Percentiles rank a stretch among this genome's conserved stretches.
Evolutionary conservation across 2,888 invertebrate species (phyloP).

Genomic region (Synergus umbraculus): DNA sequence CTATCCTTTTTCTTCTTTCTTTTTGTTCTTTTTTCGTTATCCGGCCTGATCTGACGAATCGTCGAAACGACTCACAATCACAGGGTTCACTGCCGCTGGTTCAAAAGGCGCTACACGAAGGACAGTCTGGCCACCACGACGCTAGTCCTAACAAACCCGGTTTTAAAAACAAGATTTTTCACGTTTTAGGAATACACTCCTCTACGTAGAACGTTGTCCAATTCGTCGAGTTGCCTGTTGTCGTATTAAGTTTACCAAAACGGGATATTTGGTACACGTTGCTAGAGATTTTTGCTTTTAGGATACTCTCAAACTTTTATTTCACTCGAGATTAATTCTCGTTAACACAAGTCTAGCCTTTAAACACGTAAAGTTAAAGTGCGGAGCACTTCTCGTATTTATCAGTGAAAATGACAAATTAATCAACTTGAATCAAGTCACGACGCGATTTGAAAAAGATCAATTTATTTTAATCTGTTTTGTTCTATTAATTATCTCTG

Average conservation of each 20-base stretch:
- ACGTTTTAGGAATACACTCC: constrained; percentile 89
- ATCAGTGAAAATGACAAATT: constrained; percentile 24
- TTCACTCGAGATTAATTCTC: not conserved
- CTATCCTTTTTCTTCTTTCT: constrained; percentile 74
- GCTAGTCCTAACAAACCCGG: constrained; percentile 84
- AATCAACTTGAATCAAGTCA: not conserved
- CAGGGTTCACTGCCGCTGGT: constrained; percentile 79
- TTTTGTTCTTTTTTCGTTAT: constrained; percentile 77
- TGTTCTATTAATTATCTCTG: not conserved
- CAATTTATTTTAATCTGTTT: not conserved
- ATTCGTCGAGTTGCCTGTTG: constrained; percentile 39
- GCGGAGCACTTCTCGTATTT: constrained; percentile 28
- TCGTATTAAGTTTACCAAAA: constrained; percentile 38
- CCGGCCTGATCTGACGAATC: constrained; percentile 72
- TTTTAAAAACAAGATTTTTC: constrained; percentile 91
- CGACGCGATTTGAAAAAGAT: not conserved
- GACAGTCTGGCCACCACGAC: constrained; percentile 77
- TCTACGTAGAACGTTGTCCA: constrained; percentile 69
- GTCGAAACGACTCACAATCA: constrained; percentile 77
- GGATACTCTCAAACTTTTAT: constrained; percentile 30
- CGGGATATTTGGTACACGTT: constrained; percentile 42
- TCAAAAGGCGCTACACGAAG: constrained; percentile 84
- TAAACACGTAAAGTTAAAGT: constrained; percentile 2
- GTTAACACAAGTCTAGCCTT: constrained; percentile 3
- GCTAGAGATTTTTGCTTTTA: constrained; percentile 37